Evolutionary conservation across 2,797 vertebrate genomes (phyloP), one percentile per base, ranked within the genome.

Genomic region (Anguilla megastoma): DNA sequence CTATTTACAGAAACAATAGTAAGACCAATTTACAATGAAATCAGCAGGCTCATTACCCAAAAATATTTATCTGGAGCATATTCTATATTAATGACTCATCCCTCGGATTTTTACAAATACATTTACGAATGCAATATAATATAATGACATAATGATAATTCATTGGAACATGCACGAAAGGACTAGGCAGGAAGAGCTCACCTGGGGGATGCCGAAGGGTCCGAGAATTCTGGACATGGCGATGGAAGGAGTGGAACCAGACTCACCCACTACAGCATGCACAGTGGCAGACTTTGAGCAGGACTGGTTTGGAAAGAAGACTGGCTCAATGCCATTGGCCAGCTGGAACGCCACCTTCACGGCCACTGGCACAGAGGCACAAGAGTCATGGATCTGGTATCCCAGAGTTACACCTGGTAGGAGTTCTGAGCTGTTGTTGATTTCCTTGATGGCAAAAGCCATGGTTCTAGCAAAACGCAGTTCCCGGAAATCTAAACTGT

Each of bases 191-290:
- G 24, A 50, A 7, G 7, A 50, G 56, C 85, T 90, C 90, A 95
- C 95, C 89, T 93, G 94, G 89, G 95, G 92, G 63, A 95, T 93
- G 82, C 91, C 84, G 66, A 95, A 95, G 0, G 90, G 86, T 83
- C 95, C 89, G 0, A 91, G 83, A 85, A 95, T 33, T 52, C 91
- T 93, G 1, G 93, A 93, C 60, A 95, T 93, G 88, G 93, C 93
- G 84, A 96, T 95, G 10, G 95, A 93, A 0, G 92, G 92, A 0
- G 94, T 94, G 48, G 95, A 96, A 21, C 92, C 93, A 85, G 95
- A 94, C 86, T 94, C 94, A 1, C 93, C 95, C 0, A 95, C 89
- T 0, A 94, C n/a, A 63, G 92, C 94, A 52, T 89, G 85, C 84
- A 93, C 89, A 21, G 50, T 63, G 4, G 89, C 91, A 1, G 91